Conservation (phyloP, 1,140 invertebrate species). For the Goniozus legneri region DNA sequence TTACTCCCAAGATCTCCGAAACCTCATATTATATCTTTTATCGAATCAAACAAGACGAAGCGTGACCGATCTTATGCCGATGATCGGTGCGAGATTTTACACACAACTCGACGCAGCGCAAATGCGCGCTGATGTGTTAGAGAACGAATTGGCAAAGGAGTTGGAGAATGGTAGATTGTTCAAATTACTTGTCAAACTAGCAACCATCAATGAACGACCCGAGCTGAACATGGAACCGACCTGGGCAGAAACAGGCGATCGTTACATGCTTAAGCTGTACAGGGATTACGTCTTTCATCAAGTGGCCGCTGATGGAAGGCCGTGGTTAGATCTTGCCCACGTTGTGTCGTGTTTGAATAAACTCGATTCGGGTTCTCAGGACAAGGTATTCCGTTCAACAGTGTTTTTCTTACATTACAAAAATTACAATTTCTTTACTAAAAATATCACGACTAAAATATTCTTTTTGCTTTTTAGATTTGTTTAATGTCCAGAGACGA, state of each 20-base stretch:
- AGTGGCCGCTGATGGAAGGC: constrained; percentile 84
- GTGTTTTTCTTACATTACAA: constrained; percentile 3
- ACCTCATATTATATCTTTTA: constrained; percentile 89
- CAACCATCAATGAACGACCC: constrained; percentile 88
- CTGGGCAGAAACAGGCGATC: constrained; percentile 96
- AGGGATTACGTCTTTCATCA: constrained; percentile 96
- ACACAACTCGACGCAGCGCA: constrained; percentile 90
- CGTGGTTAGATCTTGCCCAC: constrained; percentile 95
- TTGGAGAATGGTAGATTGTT: constrained; percentile 92
- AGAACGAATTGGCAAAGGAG: constrained; percentile 89
- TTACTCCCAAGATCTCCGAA: constrained; percentile 90
- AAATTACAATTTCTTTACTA: neutral
- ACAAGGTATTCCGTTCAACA: constrained; percentile 67
- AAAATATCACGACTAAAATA: neutral
- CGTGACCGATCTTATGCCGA: constrained; percentile 97
- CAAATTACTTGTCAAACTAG: constrained; percentile 85
- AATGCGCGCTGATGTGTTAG: constrained; percentile 79
- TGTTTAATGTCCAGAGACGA: constrained; percentile 94
- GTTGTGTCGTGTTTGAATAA: constrained; percentile 93
- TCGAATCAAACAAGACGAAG: constrained; percentile 69
- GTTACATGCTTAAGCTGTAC: constrained; percentile 97
- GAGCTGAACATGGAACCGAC: constrained; percentile 90
- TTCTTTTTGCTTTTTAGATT: constrained; percentile 60
- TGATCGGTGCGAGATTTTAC: constrained; percentile 97
- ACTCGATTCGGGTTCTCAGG: constrained; percentile 81